Conservation (phyloP, 2,113 vertebrate genomes). For the Orycteropus afer region DNA sequence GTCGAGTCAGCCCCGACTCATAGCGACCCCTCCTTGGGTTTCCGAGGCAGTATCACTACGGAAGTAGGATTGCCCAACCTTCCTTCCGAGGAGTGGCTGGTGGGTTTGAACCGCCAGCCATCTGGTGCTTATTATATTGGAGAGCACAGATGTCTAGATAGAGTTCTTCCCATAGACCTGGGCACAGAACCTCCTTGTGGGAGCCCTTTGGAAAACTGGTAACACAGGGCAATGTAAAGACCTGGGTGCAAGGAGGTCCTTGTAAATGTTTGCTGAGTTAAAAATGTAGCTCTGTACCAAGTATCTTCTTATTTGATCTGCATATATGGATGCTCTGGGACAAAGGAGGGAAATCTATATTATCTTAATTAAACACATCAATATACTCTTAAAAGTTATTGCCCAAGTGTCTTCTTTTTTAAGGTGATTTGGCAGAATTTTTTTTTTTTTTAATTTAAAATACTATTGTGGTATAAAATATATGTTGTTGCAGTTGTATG, state of each 20-base stretch:
- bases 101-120: too few species aligned
- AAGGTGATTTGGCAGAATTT: too few species aligned
- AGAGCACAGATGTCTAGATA: neutral
- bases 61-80: too few species aligned
- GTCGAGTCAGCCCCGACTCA: too few species aligned
- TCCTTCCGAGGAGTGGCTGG: too few species aligned
- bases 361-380: neutral
- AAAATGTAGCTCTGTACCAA: neutral
- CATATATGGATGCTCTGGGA: neutral
- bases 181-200: neutral
- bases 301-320: neutral
- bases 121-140: neutral
- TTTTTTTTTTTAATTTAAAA: too few species aligned
- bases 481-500: too few species aligned
- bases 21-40: too few species aligned
- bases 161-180: too few species aligned
- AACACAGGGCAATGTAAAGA: rapidly evolving
- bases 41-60: too few species aligned
- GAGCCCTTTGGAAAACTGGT: neutral
- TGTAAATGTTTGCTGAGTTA: neutral
- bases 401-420: too few species aligned
- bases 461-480: too few species aligned
- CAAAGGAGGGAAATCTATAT: neutral
- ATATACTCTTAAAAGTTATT: neutral
- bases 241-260: neutral